Evolutionary conservation across 2,888 invertebrate genomes (phyloP).

Genomic region (Alentia gelatinosa): DNA sequence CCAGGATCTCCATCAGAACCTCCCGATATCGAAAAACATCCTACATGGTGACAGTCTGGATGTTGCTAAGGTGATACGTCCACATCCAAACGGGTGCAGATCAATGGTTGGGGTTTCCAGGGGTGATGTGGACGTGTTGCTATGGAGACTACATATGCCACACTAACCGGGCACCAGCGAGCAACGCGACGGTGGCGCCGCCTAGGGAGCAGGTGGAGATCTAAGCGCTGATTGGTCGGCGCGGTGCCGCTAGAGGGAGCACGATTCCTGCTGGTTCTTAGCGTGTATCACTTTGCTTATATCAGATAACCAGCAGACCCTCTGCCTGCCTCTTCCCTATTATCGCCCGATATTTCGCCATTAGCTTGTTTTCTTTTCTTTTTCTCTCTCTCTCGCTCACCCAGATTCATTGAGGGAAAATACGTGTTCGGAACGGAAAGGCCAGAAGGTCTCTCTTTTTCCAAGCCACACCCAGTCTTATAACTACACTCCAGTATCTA

Average conservation of each 20-base stretch:
- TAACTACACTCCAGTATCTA: too few relatives aligned
- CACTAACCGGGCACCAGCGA: neutral
- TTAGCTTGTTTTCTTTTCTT: too few relatives aligned
- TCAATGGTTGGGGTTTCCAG: too few relatives aligned
- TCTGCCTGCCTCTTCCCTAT: too few relatives aligned
- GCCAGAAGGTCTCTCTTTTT: too few relatives aligned
- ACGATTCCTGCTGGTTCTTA: neutral
- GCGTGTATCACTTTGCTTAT: neutral
- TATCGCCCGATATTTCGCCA: too few relatives aligned
- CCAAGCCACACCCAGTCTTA: too few relatives aligned
- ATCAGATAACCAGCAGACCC: too few relatives aligned
- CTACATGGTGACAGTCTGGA: neutral
- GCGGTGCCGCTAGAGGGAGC: neutral
- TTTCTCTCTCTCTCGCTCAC: too few relatives aligned
- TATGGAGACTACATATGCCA: neutral
- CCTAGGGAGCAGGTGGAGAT: conserved; percentile 2
- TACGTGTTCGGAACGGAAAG: too few relatives aligned
- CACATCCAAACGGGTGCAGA: too few relatives aligned
- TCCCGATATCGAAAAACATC: neutral
- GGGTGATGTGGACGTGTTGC: neutral
- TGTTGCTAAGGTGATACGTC: neutral
- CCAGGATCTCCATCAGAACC: neutral
- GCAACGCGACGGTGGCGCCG: neutral
- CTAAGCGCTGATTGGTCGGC: neutral
- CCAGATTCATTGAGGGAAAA: too few relatives aligned